phyloP scores from a whole-genome alignment of 2,113 vertebrate species.

The Colius striatus region DNA sequence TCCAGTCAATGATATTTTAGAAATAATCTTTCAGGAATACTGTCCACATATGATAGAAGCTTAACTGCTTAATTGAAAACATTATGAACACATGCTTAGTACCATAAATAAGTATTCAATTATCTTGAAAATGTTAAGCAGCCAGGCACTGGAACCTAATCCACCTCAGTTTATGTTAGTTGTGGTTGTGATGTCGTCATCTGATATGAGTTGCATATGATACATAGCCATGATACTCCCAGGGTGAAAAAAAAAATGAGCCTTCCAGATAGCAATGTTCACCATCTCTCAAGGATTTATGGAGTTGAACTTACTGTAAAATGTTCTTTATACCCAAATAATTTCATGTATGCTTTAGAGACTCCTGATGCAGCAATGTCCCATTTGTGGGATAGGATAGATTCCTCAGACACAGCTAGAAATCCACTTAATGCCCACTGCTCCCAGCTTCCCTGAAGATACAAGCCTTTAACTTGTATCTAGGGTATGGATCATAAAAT shows the following conservation, averaged over 20 bases:
- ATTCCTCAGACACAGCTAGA: not conserved
- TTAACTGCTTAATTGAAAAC: not conserved
- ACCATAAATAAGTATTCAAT: not conserved
- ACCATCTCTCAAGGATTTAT: not conserved
- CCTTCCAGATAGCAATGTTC: not conserved
- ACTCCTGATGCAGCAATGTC: not conserved
- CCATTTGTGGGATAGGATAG: not conserved
- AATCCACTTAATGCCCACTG: not conserved
- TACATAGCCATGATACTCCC: not conserved
- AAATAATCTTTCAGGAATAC: not conserved
- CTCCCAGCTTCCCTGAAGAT: not conserved
- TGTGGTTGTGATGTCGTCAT: not conserved
- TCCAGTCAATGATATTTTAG: not conserved
- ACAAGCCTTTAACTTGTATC: not conserved
- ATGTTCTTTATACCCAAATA: not conserved
- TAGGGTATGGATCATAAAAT: not conserved
- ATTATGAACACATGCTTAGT: not conserved
- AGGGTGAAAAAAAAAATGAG: not conserved
- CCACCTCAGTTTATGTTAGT: not conserved
- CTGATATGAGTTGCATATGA: rapidly evolving
- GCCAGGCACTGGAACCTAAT: not conserved
- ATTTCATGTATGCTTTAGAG: not conserved
- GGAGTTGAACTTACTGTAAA: not conserved
- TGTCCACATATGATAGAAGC: not conserved
- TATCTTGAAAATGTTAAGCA: not conserved